Evolutionary conservation across 2,888 invertebrate genomes (phyloP).

Genomic region (Hedya salicella): DNA sequence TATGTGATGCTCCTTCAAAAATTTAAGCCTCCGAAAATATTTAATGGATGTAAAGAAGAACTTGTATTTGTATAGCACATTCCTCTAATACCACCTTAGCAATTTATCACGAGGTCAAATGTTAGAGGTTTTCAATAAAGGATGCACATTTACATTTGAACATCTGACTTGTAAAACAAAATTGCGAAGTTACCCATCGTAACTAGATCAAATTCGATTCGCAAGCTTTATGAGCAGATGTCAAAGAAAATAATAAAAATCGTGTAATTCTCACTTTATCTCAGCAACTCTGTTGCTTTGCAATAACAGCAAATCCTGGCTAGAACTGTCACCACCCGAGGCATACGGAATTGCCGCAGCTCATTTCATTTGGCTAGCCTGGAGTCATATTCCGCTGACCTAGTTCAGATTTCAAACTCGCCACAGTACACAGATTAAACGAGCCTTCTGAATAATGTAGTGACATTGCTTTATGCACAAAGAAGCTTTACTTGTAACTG

Average conservation of each 20-base stretch:
- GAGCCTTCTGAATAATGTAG: slow-evolving; percentile 22
- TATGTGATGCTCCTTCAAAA: no score
- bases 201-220: not conserved
- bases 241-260: not conserved
- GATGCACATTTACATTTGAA: no score
- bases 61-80: no score
- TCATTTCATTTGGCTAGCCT: slow-evolving; percentile 42
- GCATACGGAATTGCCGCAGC: slow-evolving; percentile 29
- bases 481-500: slow-evolving; percentile 16
- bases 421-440: slow-evolving; percentile 44
- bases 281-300: not conserved
- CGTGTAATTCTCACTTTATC: slow-evolving; percentile 29
- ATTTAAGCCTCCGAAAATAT: no score
- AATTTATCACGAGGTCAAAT: no score
- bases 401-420: slow-evolving; percentile 29
- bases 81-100: no score
- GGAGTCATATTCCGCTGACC: slow-evolving; percentile 42
- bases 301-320: slow-evolving; percentile 35
- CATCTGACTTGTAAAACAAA: no score
- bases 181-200: not conserved
- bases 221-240: not conserved
- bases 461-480: slow-evolving; percentile 34
- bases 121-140: no score
- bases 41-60: no score
- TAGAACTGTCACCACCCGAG: slow-evolving; percentile 23